A percentile compares a stretch with the other conserved stretches of the same genome.
Evolutionary conservation across 2,113 vertebrate genomes (phyloP).

Genomic region (Euleptes europaea): DNA sequence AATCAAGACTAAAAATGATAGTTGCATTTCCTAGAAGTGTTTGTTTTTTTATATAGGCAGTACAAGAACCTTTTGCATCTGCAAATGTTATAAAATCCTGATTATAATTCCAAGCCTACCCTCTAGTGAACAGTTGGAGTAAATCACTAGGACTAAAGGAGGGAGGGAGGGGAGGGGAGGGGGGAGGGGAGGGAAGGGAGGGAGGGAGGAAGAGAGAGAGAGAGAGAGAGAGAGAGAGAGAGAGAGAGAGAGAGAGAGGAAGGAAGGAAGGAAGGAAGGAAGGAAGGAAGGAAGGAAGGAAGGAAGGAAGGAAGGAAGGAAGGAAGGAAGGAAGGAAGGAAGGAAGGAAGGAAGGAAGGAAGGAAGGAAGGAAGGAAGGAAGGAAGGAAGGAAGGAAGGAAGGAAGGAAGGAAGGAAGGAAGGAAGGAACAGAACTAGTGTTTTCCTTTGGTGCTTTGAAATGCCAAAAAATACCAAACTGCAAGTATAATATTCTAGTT

Average conservation of each 20-base stretch:
- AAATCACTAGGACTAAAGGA: conserved; percentile 33
- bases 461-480: conserved; percentile 13
- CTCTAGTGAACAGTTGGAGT: conserved; percentile 66
- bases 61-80: background rate
- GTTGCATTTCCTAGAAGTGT: background rate
- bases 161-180: background rate
- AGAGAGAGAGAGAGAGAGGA: too few species aligned
- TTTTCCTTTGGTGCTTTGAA: conserved; percentile 11
- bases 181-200: background rate
- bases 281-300: background rate
- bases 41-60: background rate
- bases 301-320: background rate
- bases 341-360: background rate
- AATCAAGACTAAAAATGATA: background rate
- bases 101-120: conserved; percentile 66
- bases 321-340: background rate
- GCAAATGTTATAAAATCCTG: conserved; percentile 1
- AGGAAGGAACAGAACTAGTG: background rate
- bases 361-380: background rate
- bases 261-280: background rate
- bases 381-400: background rate
- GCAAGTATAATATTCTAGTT: conserved; percentile 16
- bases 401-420: background rate
- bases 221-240: too few species aligned
- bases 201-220: background rate